Base-by-base conservation (phyloP, 2,888 invertebrate species). In the Eumerus sabulonum region DNA sequence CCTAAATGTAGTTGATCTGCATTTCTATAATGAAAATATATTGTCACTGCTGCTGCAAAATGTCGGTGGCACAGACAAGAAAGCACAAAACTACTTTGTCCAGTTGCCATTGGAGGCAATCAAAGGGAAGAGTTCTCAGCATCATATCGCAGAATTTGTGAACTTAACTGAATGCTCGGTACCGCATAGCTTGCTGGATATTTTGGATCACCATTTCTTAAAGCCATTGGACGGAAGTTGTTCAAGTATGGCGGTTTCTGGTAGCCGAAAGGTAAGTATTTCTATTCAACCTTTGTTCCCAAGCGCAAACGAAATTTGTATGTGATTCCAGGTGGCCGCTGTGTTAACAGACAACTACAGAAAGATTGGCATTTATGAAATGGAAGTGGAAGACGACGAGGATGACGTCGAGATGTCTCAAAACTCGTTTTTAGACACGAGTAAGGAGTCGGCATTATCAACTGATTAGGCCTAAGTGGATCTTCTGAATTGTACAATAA, bases 381-480 rank as follows among this genome's bases (percentile, higher is more conserved):
- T 97, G 93, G 98, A 98, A 90, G 94, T 94, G 0, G 97, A 97
- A 85, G 97, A 96, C 18, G 95, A 95, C 67, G 97, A 98, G 81
- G 97, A 96, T 64, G 94, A 95, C 63, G 94, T 94, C 40, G 92
- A 90, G 83, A 91, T 87, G 84, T 87, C 88, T 1, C 86, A 88
- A 64, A 86, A 87, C 54, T 87, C 87, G 9, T 84, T 87, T 36
- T 56, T 88, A 13, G 88, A 88, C 17, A 87, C 85, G 12, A 88
- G 88, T 83, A 88, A 88, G 62, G 88, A 88, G 27, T 88, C 88
- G 1, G 84, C 83, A 7, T 68, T 84, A 38, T 82, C 77, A 12
- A 81, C 70, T 40, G 81, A 82, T 44, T 83, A 67, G 7, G 5
- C 3, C 12, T 0, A 18, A 1, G 9, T n/a, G 16, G 16, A 1